Evolutionary conservation across 2,113 vertebrate genomes (phyloP), one percentile per base, ranked within the genome.

Genomic region (Danionella cerebrum): DNA sequence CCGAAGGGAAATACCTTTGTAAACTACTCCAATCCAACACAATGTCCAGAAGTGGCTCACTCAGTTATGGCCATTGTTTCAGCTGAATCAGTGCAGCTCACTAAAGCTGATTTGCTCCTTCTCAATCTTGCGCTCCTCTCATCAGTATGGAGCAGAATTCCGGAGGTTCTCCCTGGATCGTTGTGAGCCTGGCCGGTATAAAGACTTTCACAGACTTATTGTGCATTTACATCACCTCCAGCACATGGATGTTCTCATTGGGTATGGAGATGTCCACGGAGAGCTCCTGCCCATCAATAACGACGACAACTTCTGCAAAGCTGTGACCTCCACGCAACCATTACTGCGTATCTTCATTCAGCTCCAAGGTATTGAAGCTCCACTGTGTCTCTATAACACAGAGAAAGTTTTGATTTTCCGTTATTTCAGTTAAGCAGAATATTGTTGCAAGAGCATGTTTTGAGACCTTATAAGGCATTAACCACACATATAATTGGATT

Each of bases 231-330:
- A 74, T 51, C 33, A 58, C 1, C 19, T 71, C 9, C 38, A 33
- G 13, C 24, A 35, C 19, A 25, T 48, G 9, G 41, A 74, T 14
- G 41, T 77, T 8, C 47, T 55, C 31, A 69, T 77, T 39, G 57
- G 52, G 6, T 74, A 74, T 53, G 72, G 69, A 12, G 71, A 77
- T 45, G 38, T 72, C n/a, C 76, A 74, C 12, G 72, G 71, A 59
- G 72, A 77, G 19, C 42, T 74, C 45, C 64, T 77, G 45, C 75
- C 75, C 0, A 77, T 77, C 18, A 77, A 77, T 58, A 77, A 77
- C 48, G 72, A 74, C 31, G 65, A 74, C 13, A 77, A 77, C 54
- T 77, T 77, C 25, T 18, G 31, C 24, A 73, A 77, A 44, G 75
- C 75, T 24, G 57, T 71, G 36, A 71, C 57, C 25, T 53, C 75